phyloP scores from a whole-genome alignment of 2,888 invertebrate genomes.

The Leptopterna dolabrata region DNA sequence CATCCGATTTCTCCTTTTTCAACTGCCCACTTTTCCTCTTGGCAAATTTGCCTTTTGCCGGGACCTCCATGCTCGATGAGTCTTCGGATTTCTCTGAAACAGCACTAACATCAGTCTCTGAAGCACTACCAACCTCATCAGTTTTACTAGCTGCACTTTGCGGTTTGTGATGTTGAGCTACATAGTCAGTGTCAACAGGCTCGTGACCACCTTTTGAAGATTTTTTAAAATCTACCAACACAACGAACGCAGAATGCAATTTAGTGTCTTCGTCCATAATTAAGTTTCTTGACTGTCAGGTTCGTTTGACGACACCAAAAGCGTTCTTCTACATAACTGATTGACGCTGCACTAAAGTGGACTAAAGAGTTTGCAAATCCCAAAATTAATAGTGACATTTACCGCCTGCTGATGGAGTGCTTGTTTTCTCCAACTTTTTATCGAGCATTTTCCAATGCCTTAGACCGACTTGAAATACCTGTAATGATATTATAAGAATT shows the following conservation, averaged over 20 bases:
- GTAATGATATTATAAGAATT: neutral
- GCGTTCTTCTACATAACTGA: neutral
- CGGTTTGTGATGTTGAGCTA: neutral
- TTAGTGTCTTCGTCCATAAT: neutral
- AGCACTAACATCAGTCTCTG: neutral
- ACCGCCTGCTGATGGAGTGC: neutral
- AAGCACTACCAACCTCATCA: neutral
- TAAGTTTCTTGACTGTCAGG: neutral
- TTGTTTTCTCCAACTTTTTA: neutral
- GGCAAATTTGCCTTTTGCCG: neutral
- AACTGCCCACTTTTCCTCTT: neutral
- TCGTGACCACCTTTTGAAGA: neutral
- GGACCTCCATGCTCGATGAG: neutral
- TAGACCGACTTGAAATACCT: neutral
- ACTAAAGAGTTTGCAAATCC: neutral
- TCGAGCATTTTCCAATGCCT: neutral
- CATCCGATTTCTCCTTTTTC: neutral
- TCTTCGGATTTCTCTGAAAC: conserved; percentile 6
- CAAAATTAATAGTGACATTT: neutral
- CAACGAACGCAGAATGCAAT: neutral
- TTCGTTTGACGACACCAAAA: neutral
- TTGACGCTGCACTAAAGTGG: neutral
- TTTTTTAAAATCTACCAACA: neutral
- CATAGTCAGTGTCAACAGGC: neutral
- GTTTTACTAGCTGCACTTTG: neutral